Conservation (phyloP, 2,113 vertebrate genomes). For the Archilochus colubris region DNA sequence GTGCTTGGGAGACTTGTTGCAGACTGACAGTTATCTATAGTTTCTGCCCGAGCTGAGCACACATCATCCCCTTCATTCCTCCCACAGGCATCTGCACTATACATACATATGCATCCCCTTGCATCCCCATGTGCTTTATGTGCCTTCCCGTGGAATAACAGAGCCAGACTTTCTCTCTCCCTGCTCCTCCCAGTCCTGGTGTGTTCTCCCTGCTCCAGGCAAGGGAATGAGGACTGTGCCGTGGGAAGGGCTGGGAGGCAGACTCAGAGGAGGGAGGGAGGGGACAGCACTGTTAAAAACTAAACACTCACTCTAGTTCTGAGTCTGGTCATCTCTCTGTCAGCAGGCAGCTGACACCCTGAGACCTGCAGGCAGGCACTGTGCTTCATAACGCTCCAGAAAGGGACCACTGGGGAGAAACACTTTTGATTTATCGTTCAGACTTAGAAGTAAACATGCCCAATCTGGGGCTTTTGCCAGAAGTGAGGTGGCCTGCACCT, state of each 20-base stretch:
- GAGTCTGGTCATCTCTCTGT: neutral
- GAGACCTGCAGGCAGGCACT: neutral
- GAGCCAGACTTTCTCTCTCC: neutral
- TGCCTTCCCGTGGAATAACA: neutral
- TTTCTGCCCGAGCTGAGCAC: neutral
- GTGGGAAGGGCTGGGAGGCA: neutral
- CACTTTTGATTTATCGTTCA: neutral
- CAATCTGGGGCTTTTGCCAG: neutral
- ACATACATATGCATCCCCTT: neutral
- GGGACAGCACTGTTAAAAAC: too few species aligned
- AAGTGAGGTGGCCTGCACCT: neutral
- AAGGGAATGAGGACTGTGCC: rapidly evolving
- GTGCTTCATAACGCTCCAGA: rapidly evolving
- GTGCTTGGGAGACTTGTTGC: neutral
- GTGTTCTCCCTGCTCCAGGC: neutral
- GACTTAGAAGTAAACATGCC: neutral
- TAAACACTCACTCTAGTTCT: neutral
- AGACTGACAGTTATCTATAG: slow-evolving; percentile 16
- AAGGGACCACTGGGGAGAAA: neutral
- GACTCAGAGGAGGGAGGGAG: neutral
- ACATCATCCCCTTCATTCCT: neutral
- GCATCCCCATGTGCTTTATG: neutral
- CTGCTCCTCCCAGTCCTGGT: neutral
- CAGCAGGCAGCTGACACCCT: neutral
- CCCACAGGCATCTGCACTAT: slow-evolving; percentile 24